Base-by-base conservation (phyloP, 2,888 invertebrate genomes). In the Neoscelio sp. region DNA sequence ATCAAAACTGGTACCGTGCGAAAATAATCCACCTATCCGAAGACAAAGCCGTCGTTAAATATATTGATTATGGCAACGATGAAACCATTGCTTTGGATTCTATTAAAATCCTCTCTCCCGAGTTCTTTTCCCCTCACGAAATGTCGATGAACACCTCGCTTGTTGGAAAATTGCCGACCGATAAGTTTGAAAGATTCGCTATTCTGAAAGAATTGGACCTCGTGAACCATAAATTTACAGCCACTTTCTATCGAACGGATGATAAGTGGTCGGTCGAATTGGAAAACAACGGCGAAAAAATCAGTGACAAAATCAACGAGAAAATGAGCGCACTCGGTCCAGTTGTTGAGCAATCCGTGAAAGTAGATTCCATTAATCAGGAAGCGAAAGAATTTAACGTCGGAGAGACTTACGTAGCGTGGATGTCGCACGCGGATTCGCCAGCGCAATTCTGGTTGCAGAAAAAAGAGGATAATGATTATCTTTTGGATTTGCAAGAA, bases 361-460 rank as follows among this genome's bases (percentile, higher is more conserved):
- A n/a, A n/a, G n/a, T n/a, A n/a, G n/a, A n/a, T n/a, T n/a, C n/a
- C n/a, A n/a, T n/a, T n/a, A n/a, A n/a, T n/a, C n/a, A n/a, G n/a
- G n/a, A n/a, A n/a, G n/a, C n/a, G 2, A n/a, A 68, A 1, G 81
- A 83, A n/a, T 78, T 86, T 65, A 48, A 67, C 0, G 70, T 80
- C 15, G 90, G 89, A 2, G 80, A 81, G 0, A 89, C 84, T 30
- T 85, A 89, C 7, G 74, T 92, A 62, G 94, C 94, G 0, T 91
- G 92, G 79, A 92, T 96, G 23, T 92, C 94, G 78, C 96, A 96
- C 82, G 92, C 94, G n/a, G 95, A 96, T 86, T 93, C 93, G 42
- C 96, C 96, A 0, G 94, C 93, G 30, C 94, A 95, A 82, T 95
- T 96, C 89, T 96, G 95, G 92, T 90, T 96, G 7, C 95, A 96